A percentile compares a stretch with the other conserved stretches of the same genome.
Conservation (phyloP, 2,888 invertebrate species). For the Noctua comes region DNA sequence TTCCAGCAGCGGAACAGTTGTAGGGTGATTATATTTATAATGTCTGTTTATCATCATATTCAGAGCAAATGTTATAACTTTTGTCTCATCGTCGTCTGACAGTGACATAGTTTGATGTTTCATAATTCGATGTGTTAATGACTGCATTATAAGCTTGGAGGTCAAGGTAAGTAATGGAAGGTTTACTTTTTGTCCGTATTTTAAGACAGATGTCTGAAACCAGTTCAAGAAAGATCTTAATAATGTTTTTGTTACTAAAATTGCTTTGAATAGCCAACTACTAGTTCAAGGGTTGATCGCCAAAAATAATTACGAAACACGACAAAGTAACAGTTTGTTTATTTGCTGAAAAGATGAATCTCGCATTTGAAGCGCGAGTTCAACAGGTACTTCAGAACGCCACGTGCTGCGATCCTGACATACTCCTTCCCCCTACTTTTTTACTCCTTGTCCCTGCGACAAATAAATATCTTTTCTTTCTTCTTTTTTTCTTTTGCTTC, state of each 20-base stretch:
- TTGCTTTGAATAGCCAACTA: not conserved
- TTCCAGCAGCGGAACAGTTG: not conserved
- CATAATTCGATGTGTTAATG: slow-evolving; percentile 34
- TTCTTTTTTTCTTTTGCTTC: not conserved
- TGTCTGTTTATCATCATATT: not conserved
- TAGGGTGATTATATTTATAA: not conserved
- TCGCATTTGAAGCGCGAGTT: not conserved
- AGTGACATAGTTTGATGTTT: slow-evolving; percentile 44
- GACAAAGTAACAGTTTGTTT: not conserved
- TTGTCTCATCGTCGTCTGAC: slow-evolving; percentile 14
- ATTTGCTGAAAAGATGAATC: not conserved
- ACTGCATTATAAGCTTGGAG: slow-evolving; percentile 30
- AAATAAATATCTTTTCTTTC: no score
- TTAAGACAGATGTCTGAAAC: slow-evolving; percentile 7
- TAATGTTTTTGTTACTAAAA: slow-evolving; percentile 8
- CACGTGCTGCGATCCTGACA: not conserved
- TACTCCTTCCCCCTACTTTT: not conserved
- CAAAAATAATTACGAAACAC: not conserved
- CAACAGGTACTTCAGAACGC: not conserved
- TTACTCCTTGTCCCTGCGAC: no score
- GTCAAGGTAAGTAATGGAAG: slow-evolving; percentile 37
- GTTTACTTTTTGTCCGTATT: slow-evolving; percentile 10
- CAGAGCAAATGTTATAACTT: not conserved
- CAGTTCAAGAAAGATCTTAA: slow-evolving; percentile 1
- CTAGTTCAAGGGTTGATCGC: slow-evolving; percentile 17